Evolutionary conservation across 1,140 invertebrate species (phyloP), one percentile per base, ranked within the genome.

Genomic region (Steinernema khuongi): DNA sequence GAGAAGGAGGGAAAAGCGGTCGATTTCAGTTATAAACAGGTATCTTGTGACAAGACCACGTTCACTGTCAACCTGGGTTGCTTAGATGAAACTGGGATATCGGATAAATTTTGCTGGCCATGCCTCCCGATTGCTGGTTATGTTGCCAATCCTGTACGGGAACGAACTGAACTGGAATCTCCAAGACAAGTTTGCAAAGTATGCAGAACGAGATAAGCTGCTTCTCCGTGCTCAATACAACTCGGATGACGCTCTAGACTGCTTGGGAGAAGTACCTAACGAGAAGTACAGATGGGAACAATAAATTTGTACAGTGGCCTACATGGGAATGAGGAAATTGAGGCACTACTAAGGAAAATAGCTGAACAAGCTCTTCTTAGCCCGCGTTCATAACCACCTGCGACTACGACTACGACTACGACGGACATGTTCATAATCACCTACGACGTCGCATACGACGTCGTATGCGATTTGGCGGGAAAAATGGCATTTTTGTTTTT

Each of bases 81-180:
- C n/a, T 60, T 60, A 60, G 50, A 60, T 60, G 50, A 60, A 60
- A 60, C 7, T n/a, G 22, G 50, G 50, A 14, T 60, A 60, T 26
- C 11, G 26, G 26, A 22, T 22, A 4, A 60, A 60, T 60, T 14
- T 60, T 7, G 26, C 26, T 22, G 50, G 7, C 14, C 50, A 60
- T 41, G 36, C 36, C 14, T n/a, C 2, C 50, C 7, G 4, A 7
- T 22, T 60, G 50, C 14, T 60, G 50, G 14, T 60, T 4, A 60
- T 60, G 50, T 7, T 60, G 14, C 26, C 50, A 7, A n/a, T 60
- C 50, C 14, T 60, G 50, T 60, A 14, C 22, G 19, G 7, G 14
- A 22, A 22, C 11, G 50, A 60, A 7, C 50, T n/a, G 50, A 41
- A n/a, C 36, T 60, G 50, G 50, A 60, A 14, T 17, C 11, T 4